These are phyloP conservation scores for Phymanthus crucifer DNA, from an alignment of 92 coral and sea anemone genomes.

Conservation along the genomic window DNA sequence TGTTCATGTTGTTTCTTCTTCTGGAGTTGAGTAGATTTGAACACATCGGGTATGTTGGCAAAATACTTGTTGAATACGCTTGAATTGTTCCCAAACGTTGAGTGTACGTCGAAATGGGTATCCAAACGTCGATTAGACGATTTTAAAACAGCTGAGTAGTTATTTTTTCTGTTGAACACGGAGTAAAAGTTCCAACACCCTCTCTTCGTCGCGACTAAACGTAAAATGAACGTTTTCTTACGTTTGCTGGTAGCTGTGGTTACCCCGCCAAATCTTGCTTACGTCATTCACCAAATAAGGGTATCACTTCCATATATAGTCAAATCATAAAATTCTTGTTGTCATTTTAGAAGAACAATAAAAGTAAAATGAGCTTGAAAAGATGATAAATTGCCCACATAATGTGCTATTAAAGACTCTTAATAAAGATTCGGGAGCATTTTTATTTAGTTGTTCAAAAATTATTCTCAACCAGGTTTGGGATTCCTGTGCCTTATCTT, in stretches of 20 bases:
- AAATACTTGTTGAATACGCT: background rate
- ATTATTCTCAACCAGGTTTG: no score
- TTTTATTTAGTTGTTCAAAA: no score
- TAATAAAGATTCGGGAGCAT: no score
- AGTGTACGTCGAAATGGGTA: conserved; percentile 7
- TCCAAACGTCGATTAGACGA: background rate
- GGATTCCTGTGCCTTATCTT: no score
- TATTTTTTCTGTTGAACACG: background rate
- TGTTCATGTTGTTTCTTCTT: conserved; percentile 43
- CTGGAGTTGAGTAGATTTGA: conserved; percentile 19
- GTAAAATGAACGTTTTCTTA: conserved; percentile 38
- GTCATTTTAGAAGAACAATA: background rate
- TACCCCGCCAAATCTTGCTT: conserved; percentile 33
- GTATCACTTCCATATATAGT: conserved; percentile 1
- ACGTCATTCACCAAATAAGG: conserved; percentile 38
- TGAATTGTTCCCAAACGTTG: conserved; percentile 14
- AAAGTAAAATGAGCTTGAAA: no score
- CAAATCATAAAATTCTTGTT: background rate
- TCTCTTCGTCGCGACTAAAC: background rate
- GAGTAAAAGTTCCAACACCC: background rate
- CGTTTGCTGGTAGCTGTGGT: conserved; percentile 43
- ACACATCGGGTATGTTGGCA: conserved; percentile 26
- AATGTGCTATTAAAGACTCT: no score
- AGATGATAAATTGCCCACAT: no score
- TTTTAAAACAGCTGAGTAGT: conserved; percentile 15